Conservation (phyloP, 2,888 invertebrate species). For the Euplexia lucipara region DNA sequence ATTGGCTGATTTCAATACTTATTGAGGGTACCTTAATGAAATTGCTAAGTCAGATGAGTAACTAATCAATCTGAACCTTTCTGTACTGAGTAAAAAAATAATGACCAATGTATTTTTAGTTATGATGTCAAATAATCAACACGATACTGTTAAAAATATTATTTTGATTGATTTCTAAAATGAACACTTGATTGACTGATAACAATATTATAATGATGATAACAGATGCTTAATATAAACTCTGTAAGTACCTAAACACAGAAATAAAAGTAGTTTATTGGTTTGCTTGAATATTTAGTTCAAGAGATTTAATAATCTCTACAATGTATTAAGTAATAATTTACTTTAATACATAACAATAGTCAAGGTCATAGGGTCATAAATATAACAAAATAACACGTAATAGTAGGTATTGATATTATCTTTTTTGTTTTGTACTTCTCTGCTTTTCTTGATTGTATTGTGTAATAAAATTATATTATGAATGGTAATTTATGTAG, state of each 20-base stretch:
- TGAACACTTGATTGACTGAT: constrained; percentile 8
- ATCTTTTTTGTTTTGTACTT: neutral
- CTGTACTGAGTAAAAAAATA: neutral
- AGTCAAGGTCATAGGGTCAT: constrained; percentile 5
- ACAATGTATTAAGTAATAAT: no score
- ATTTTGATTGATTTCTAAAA: neutral
- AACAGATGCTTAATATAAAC: constrained; percentile 18
- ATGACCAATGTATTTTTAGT: neutral
- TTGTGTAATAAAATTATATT: neutral
- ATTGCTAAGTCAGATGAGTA: neutral
- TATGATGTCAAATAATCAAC: neutral
- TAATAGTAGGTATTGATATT: neutral
- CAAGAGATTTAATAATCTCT: no score
- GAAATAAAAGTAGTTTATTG: neutral
- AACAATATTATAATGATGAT: constrained; percentile 11
- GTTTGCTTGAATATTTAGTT: no score
- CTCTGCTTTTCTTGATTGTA: neutral
- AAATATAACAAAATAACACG: neutral
- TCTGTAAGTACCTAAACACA: constrained; percentile 3
- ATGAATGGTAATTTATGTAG: neutral
- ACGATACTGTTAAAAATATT: neutral
- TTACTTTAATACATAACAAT: neutral
- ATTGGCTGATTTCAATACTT: neutral
- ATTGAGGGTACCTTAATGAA: neutral
- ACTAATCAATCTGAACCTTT: neutral